Base-by-base conservation (phyloP, 1,140 invertebrate species). In the Conopomorpha cramerella region DNA sequence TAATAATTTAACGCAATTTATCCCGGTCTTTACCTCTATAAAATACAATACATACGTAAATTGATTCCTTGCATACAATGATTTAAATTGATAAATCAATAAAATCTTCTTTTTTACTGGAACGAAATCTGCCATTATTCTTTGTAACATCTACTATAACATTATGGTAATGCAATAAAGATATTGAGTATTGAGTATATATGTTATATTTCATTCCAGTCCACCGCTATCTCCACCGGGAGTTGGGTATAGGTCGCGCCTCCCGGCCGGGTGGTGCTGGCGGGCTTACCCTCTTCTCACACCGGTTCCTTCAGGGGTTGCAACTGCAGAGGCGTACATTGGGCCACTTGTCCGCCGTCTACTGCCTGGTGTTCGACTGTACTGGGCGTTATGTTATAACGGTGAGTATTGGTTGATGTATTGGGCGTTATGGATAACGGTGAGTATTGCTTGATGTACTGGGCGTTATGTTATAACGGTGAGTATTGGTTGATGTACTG, bases 291-390 rank as follows among this genome's bases (percentile, higher is more conserved):
- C 37, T 50, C 13, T 76, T 93, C 36, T 84, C 88, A n/a, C 79
- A 87, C 23, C 82, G 84, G 30, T 79, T 92, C 36, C 94, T 92
- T 58, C 78, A 64, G 15, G 85, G 85, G 39, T 77, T 93, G 27
- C 84, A 88, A 45, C 76, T 93, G 39, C 88, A 93, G 58, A 84
- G 89, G 19, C 82, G 91, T 34, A 94, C 94, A 1, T 78, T 98
- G 4, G 97, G 96, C 3, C 97, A 99, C 68, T 79, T 99, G 17
- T 93, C 94, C 4, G 91, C 95, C 13, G 95, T 98, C 1, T 99
- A 98, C 79, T 99, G 96, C 77, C 86, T 98, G 12, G 78, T 93
- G 1, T 98, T 95, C 78, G 97, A 99, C 78, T 84, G 88, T 40
- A 93, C 92, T 8, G 96, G 96, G 3, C 84, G 86, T 59, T 97